Evolutionary conservation across 1,140 invertebrate genomes (phyloP).

Genomic region (Drosophila tani): DNA sequence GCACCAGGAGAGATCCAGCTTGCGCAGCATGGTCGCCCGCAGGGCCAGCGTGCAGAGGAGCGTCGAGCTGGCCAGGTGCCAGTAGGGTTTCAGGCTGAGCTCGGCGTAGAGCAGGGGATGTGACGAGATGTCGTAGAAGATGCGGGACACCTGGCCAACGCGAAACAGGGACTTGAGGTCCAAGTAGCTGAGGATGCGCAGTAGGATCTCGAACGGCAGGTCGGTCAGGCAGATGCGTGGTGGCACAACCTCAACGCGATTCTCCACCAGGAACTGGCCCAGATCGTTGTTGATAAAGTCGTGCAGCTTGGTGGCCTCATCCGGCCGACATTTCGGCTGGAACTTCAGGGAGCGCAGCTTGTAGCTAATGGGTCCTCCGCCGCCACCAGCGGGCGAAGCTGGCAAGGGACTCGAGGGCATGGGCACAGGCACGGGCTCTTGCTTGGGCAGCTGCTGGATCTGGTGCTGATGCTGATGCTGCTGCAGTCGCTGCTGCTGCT

Average conservation of each 20-base stretch:
- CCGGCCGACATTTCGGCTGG: slow-evolving; percentile 61
- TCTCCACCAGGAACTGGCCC: slow-evolving; percentile 75
- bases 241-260: slow-evolving; percentile 18
- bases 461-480: slow-evolving; percentile 33
- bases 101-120: slow-evolving; percentile 92
- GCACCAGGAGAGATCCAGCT: slow-evolving; percentile 95
- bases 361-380: slow-evolving; percentile 65
- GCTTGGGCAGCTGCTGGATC: slow-evolving; percentile 15
- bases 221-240: slow-evolving; percentile 48
- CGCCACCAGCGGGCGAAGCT: not conserved
- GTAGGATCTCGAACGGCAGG: slow-evolving; percentile 85
- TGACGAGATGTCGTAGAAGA: slow-evolving; percentile 90
- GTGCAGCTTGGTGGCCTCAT: slow-evolving; percentile 59
- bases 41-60: slow-evolving; percentile 73
- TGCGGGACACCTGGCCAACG: slow-evolving; percentile 90
- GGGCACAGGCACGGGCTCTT: not conserved
- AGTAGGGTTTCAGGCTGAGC: slow-evolving; percentile 91
- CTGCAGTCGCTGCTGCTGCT: slow-evolving; percentile 13
- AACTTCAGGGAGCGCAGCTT: slow-evolving; percentile 79
- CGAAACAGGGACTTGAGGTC: slow-evolving; percentile 91
- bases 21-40: slow-evolving; percentile 90
- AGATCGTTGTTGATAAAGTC: slow-evolving; percentile 84
- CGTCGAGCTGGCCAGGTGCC: slow-evolving; percentile 87
- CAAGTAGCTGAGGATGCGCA: slow-evolving; percentile 88
- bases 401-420: not conserved